Conservation (phyloP, 2,888 invertebrate genomes). For the Mythimna albipuncta region DNA sequence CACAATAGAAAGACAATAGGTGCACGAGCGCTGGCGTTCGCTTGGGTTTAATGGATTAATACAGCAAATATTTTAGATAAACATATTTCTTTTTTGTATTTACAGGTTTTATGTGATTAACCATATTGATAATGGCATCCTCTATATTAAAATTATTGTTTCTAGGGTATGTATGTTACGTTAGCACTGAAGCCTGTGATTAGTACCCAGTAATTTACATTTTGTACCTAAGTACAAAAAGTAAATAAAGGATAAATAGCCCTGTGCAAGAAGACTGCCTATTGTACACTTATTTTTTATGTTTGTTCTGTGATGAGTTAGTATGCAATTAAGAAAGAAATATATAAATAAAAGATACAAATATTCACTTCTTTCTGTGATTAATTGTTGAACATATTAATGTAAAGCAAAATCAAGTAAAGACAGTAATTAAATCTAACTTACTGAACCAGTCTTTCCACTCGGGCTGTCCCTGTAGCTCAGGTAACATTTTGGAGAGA, state of each 20-base stretch:
- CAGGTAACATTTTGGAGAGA: slow-evolving; percentile 96
- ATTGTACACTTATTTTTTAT: too few relatives aligned
- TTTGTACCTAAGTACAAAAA: too few relatives aligned
- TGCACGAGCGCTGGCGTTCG: too few relatives aligned
- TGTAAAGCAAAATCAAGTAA: neutral
- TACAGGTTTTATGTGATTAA: neutral
- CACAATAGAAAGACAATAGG: too few relatives aligned
- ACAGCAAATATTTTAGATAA: neutral
- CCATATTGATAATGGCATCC: neutral
- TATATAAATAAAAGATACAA: neutral
- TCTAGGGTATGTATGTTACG: neutral
- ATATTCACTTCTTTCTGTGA: neutral
- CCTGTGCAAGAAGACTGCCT: too few relatives aligned
- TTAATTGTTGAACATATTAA: neutral
- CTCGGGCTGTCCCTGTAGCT: slow-evolving; percentile 96
- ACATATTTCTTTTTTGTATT: neutral
- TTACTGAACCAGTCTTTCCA: slow-evolving; percentile 99
- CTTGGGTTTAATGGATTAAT: too few relatives aligned
- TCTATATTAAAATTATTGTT: neutral
- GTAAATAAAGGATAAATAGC: too few relatives aligned
- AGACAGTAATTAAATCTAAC: slow-evolving; percentile 70
- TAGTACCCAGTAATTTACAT: too few relatives aligned
- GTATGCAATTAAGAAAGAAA: too few relatives aligned
- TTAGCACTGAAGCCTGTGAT: too few relatives aligned
- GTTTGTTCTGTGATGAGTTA: too few relatives aligned